A percentile compares a stretch with the other conserved stretches of the same genome.
Conservation (phyloP, 2,888 invertebrate species). For the Pristionchus mayeri region DNA sequence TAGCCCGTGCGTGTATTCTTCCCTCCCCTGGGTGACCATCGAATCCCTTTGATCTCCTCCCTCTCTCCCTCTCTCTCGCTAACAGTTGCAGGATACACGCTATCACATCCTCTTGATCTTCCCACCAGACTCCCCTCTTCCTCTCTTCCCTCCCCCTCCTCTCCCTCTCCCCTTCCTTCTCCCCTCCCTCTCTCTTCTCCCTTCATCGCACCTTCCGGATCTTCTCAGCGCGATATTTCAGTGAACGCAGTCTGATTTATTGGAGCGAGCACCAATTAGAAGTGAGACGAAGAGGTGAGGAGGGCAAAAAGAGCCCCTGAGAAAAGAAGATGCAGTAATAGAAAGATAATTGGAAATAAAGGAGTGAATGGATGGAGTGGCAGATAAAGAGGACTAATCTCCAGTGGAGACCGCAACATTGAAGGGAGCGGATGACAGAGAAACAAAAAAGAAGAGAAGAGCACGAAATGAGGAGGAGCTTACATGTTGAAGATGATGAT, state of each 20-base stretch:
- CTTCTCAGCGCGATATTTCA: slow-evolving; percentile 22
- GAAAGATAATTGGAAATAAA: slow-evolving; percentile 42
- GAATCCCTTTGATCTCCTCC: slow-evolving; percentile 22
- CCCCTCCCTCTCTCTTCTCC: neutral
- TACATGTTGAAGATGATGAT: slow-evolving; percentile 92
- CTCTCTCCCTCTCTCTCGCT: no score
- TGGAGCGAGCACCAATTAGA: slow-evolving; percentile 17
- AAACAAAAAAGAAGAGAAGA: neutral
- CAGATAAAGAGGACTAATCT: neutral
- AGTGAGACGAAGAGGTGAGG: slow-evolving; percentile 21
- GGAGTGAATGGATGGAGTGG: slow-evolving; percentile 15
- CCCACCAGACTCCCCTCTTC: neutral
- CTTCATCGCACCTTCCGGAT: neutral
- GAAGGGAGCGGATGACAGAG: neutral
- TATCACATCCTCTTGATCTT: neutral
- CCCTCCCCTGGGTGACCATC: slow-evolving; percentile 7
- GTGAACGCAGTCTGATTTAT: slow-evolving; percentile 3
- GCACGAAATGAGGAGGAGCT: slow-evolving; percentile 76
- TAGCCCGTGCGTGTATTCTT: neutral
- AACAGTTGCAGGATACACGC: neutral
- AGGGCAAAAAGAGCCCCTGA: neutral
- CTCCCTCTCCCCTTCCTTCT: neutral
- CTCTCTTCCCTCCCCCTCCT: neutral
- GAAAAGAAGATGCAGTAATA: slow-evolving; percentile 8
- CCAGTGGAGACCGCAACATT: slow-evolving; percentile 25